Base-by-base conservation (phyloP, 2,888 invertebrate species). In the Tryphoninae sp. region DNA sequence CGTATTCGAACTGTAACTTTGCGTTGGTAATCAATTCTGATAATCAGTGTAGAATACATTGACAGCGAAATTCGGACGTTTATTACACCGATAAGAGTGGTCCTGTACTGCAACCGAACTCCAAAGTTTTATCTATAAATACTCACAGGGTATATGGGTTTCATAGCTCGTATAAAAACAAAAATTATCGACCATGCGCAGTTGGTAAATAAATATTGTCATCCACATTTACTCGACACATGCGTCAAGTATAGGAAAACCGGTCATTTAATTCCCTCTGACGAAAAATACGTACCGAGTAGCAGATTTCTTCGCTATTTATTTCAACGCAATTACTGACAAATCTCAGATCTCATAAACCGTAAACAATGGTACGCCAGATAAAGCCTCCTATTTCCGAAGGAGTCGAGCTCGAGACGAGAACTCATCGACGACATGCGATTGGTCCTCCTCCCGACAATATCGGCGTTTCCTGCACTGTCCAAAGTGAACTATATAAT, bases 381-480 rank as follows among this genome's bases (percentile, higher is more conserved):
- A 73, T 58, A 23, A 73, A 58, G 40, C 40, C 68, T 23, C 40
- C 68, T 23, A 23, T 67, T 64, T 49, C 51, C 40, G 51, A 55
- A 23, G 55, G 49, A 51, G 49, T 49, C 16, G 68, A 69, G 33
- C 3, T 22, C 7, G 80, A 72, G 23, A 55, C 49, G n/a, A 73
- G 64, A 55, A 40, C 68, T 33, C 73, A 58, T 42, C 73, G 77
- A 64, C 81, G 81, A 42, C 77, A 81, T 53, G 49, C 81, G 58
- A 23, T 49, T 13, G 55, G 62, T 13, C 68, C 73, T 62, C 77
- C 81, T 22, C 77, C 49, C 11, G 81, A 81, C 51, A 81, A 81
- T 62, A 81, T 81, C 61, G 81, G 77, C 13, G 62, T 62, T 64
- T 81, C 81, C 19, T 81, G 81, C 68, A 81, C 81, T 13, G 81